phyloP scores from a whole-genome alignment of 2,113 vertebrate species.

The Cettia cetti region DNA sequence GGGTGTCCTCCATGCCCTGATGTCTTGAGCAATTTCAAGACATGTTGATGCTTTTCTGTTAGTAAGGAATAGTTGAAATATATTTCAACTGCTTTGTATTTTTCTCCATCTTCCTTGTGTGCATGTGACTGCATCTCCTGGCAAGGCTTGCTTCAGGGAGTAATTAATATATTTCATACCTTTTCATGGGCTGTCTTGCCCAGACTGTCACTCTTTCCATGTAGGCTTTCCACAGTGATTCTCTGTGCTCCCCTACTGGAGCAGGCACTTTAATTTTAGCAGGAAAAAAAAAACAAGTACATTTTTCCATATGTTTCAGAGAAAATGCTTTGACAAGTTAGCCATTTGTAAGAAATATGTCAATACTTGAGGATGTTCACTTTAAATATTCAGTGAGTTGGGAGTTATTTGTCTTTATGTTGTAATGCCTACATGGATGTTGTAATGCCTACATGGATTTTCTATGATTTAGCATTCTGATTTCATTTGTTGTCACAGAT shows the following conservation, averaged over 20 bases:
- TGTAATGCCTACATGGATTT: background rate
- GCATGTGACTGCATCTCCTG: background rate
- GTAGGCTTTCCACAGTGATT: background rate
- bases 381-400: background rate
- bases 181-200: background rate
- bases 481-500: background rate
- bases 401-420: background rate
- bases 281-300: background rate
- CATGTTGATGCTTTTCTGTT: background rate
- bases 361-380: background rate
- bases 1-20: background rate
- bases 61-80: background rate
- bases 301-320: background rate
- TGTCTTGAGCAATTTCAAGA: background rate
- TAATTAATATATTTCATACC: background rate
- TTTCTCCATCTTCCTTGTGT: background rate
- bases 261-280: background rate
- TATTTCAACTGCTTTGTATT: background rate
- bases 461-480: background rate
- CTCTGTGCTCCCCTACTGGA: background rate
- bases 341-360: background rate
- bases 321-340: background rate
- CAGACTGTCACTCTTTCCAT: background rate
- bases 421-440: background rate
- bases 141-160: background rate